Evolutionary conservation across 2,113 vertebrate species (phyloP).

Genomic region (Melanocharis versteri): DNA sequence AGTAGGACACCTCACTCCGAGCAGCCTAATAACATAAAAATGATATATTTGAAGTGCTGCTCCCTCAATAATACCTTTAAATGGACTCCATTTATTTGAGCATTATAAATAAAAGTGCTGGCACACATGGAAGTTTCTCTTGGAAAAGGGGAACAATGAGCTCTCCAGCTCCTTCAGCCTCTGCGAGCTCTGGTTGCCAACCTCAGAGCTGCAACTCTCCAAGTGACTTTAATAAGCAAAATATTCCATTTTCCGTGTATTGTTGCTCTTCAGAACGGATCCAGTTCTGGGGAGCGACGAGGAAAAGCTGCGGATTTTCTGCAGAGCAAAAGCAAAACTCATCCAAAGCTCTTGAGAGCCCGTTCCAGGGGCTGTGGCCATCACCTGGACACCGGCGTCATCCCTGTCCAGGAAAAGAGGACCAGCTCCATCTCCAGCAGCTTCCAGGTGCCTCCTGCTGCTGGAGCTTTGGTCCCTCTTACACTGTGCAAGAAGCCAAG

Average conservation of each 20-base stretch:
- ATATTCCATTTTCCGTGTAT: conserved; percentile 38
- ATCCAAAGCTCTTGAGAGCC: background rate
- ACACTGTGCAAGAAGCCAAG: background rate
- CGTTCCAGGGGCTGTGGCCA: background rate
- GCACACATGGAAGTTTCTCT: conserved; percentile 17
- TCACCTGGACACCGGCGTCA: background rate
- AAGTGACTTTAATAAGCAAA: conserved; percentile 42
- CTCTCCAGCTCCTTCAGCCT: conserved; percentile 56
- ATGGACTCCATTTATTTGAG: conserved; percentile 33
- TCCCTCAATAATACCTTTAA: conserved; percentile 38
- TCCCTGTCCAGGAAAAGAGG: background rate
- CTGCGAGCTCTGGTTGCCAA: conserved; percentile 38
- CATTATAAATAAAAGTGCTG: conserved; percentile 57
- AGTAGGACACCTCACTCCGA: conserved; percentile 41
- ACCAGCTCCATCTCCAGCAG: background rate
- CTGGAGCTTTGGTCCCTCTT: background rate
- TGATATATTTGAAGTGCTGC: conserved; percentile 15
- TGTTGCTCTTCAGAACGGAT: conserved; percentile 14
- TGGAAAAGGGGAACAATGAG: background rate
- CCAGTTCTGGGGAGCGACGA: background rate
- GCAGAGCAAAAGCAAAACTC: background rate
- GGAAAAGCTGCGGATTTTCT: conserved; percentile 18
- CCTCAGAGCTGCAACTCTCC: conserved; percentile 35
- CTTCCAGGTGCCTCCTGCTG: background rate
- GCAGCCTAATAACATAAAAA: conserved; percentile 44